A percentile compares a stretch with the other conserved stretches of the same genome.
Evolutionary conservation across 92 coral and sea anemone species (phyloP).

Genomic region (Plumapathes pennacea): DNA sequence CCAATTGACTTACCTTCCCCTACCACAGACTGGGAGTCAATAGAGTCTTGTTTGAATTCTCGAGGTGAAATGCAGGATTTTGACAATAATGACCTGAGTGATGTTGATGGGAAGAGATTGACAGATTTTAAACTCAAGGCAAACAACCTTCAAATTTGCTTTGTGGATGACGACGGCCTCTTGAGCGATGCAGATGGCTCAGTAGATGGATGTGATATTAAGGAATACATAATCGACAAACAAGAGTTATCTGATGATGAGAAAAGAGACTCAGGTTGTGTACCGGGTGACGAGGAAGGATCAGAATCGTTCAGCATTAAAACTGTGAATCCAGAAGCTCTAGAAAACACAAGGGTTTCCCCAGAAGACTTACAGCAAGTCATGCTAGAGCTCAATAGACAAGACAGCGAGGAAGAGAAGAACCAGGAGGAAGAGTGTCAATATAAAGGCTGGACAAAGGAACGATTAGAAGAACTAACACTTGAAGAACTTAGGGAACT

Average conservation of each 20-base stretch:
- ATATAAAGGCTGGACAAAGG: slow-evolving; percentile 80
- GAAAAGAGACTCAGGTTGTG: slow-evolving; percentile 95
- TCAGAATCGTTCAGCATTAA: slow-evolving; percentile 82
- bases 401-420: slow-evolving; percentile 50
- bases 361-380: slow-evolving; percentile 84
- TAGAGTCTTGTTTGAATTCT: slow-evolving; percentile 85
- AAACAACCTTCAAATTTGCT: slow-evolving; percentile 85
- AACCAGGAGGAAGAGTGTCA: slow-evolving; percentile 26
- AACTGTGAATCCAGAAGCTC: slow-evolving; percentile 78
- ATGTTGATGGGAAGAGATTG: slow-evolving; percentile 60
- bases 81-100: slow-evolving; percentile 64
- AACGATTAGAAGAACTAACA: slow-evolving; percentile 62
- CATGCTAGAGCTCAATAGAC: slow-evolving; percentile 64
- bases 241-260: slow-evolving; percentile 78
- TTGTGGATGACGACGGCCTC: slow-evolving; percentile 80
- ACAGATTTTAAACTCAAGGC: slow-evolving; percentile 75
- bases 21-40: slow-evolving; percentile 96
- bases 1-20: slow-evolving; percentile 91
- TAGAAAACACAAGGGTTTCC: slow-evolving; percentile 63
- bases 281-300: slow-evolving; percentile 84
- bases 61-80: slow-evolving; percentile 62
- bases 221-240: slow-evolving; percentile 80
- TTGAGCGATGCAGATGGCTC: slow-evolving; percentile 72
- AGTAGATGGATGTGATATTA: slow-evolving; percentile 86
- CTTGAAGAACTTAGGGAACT: slow-evolving; percentile 61